phyloP scores from a whole-genome alignment of 2,113 vertebrate genomes.

The Bujurquina vittata region DNA sequence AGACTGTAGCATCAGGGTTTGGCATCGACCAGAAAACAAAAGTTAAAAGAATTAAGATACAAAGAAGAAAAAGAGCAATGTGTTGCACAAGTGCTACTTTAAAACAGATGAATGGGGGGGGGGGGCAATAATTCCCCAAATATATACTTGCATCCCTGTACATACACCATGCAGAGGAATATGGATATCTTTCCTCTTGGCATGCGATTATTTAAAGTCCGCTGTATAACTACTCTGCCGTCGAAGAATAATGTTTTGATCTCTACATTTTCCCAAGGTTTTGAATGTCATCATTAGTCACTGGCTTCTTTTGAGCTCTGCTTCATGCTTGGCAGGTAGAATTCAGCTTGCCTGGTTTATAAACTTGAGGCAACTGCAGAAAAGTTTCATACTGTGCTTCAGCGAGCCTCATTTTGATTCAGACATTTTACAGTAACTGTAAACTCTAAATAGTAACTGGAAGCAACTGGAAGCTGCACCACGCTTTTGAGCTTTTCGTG shows the following conservation, averaged over 20 bases:
- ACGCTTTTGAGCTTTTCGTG: not conserved
- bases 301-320: not conserved
- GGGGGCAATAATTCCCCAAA: not conserved
- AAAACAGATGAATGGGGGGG: not conserved
- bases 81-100: not conserved
- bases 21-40: not conserved
- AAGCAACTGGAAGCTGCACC: not conserved
- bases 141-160: not conserved
- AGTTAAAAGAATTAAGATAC: not conserved
- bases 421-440: not conserved
- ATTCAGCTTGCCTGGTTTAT: not conserved
- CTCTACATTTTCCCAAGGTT: not conserved
- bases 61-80: not conserved
- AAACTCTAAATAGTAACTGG: not conserved
- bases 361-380: not conserved
- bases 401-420: not conserved
- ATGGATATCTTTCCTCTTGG: not conserved
- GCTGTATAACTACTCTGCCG: not conserved
- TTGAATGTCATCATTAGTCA: conserved; percentile 8
- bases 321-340: conserved; percentile 6
- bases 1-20: not conserved
- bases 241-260: conserved; percentile 2
- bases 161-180: not conserved
- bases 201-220: not conserved
- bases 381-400: not conserved